Evolutionary conservation across 1,140 invertebrate genomes (phyloP), one percentile per base, ranked within the genome.

Genomic region (Drosophila lowei): DNA sequence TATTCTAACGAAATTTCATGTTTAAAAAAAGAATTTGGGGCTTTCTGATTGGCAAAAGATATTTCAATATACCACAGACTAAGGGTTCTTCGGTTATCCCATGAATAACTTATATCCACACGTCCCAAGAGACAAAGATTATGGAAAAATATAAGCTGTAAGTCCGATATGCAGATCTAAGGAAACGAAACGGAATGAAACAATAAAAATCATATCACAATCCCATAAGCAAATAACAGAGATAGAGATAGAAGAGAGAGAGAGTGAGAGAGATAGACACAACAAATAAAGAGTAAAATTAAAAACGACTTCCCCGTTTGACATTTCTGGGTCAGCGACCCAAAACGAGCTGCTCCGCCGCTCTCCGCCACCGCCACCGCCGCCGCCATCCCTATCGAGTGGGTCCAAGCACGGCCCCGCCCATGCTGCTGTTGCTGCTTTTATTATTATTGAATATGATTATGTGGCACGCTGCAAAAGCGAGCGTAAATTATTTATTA

Each of bases 301-400:
- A 88, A 84, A 77, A 71, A 38, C 34, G 77, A 90, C 74, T 90
- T 90, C 75, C 77, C 77, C 72, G 61, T 90, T 68, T 90, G 89
- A 90, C 89, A 90, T 90, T 90, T 90, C 89, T 90, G 89, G 89
- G 89, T 90, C 89, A 90, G 88, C 79, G 89, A 90, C 89, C 89
- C 88, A 90, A 80, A 75, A 64, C 74, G 46, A 85, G 80, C 65
- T 59, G 48, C 76, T 42, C 79, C 48, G 61, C 52, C 41, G 43
- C 30, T 50, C 44, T 49, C 21, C 55, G 30, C 44, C 6, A 13
- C 28, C 6, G 28, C 16, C 38, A 46, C 21, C 21, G 30, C 49
- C 6, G 13, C 28, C 6, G 21, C 16, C 38, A 46, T 44, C 52
- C 48, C 41, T 44, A 25, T 65, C 52, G 65, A 57, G 42, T 67